A percentile compares a stretch with the other conserved stretches of the same genome.
These are phyloP conservation scores for Choloepus didactylus DNA, from an alignment of 2,797 vertebrate species.

Conservation along the genomic window DNA sequence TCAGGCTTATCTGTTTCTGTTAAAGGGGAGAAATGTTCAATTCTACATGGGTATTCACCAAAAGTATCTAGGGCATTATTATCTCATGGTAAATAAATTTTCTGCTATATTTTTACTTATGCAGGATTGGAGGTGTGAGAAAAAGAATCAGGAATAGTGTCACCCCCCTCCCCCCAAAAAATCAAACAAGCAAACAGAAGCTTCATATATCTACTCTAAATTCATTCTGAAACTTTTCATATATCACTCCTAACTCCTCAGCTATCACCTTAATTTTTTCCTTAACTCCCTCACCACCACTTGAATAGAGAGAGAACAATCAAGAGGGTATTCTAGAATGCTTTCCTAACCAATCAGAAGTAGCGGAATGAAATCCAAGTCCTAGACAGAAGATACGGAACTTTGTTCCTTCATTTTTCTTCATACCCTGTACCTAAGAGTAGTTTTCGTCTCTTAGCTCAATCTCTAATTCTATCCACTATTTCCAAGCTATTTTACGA, in stretches of 20 bases:
- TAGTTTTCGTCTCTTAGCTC: constrained; percentile 37
- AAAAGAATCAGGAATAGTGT: background rate
- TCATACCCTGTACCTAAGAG: background rate
- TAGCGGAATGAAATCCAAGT: constrained; percentile 33
- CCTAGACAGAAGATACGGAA: constrained; percentile 10
- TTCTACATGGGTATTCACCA: background rate
- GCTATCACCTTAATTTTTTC: background rate
- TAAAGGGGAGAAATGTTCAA: background rate
- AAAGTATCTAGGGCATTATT: background rate
- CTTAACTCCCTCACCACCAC: background rate
- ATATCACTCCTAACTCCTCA: background rate
- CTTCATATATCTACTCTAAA: background rate
- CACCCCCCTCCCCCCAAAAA: background rate
- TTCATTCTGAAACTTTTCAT: constrained; percentile 48
- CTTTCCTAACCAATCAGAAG: constrained; percentile 64
- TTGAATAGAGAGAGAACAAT: constrained; percentile 64
- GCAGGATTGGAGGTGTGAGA: background rate
- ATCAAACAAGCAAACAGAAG: constrained; percentile 24
- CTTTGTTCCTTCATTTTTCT: constrained; percentile 14
- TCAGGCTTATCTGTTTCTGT: constrained; percentile 27
- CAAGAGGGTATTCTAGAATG: constrained; percentile 75
- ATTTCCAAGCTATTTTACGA: constrained; percentile 62
- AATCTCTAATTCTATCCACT: constrained; percentile 53
- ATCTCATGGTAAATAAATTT: background rate
- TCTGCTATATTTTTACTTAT: constrained; percentile 23